Conservation (phyloP, 1,140 invertebrate genomes). For the Cotesia vestalis region DNA sequence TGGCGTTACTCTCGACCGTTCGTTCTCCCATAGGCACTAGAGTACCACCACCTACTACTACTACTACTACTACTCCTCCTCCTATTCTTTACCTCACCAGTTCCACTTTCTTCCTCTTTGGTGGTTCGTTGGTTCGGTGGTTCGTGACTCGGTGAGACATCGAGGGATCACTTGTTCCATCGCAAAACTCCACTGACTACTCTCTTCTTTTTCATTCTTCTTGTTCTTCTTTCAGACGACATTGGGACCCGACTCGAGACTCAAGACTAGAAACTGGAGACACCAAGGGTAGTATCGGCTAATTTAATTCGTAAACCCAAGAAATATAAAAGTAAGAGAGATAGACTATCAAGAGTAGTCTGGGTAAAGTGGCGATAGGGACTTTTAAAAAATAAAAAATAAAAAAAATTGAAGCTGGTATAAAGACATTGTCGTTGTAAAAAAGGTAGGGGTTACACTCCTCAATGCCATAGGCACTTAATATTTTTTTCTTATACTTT, state of each 20-base stretch:
- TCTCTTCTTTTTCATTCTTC: slow-evolving; percentile 26
- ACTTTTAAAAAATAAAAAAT: slow-evolving; percentile 3
- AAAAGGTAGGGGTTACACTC: slow-evolving; percentile 10
- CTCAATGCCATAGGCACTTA: slow-evolving; percentile 11
- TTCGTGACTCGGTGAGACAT: slow-evolving; percentile 41
- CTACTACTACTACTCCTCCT: not conserved
- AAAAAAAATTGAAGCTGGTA: slow-evolving; percentile 9
- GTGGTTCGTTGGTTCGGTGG: slow-evolving; percentile 1
- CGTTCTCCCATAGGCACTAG: slow-evolving; percentile 29
- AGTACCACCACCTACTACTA: slow-evolving; percentile 10
- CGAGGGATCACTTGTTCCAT: slow-evolving; percentile 38
- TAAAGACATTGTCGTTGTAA: slow-evolving; percentile 36
- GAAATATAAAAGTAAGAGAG: slow-evolving; percentile 39
- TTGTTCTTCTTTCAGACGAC: not conserved
- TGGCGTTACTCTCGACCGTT: slow-evolving; percentile 34
- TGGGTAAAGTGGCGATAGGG: not conserved
- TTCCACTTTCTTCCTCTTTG: slow-evolving; percentile 10
- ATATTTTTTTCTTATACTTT: slow-evolving; percentile 20
- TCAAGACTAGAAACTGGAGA: not conserved
- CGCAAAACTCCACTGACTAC: not conserved
- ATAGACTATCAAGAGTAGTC: not conserved
- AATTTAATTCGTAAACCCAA: slow-evolving; percentile 42
- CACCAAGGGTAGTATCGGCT: slow-evolving; percentile 34
- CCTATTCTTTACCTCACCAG: not conserved
- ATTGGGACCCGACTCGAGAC: not conserved